A percentile compares a stretch with the other conserved stretches of the same genome.
phyloP scores from a whole-genome alignment of 1,140 invertebrate species.

The Drosophila littoralis region DNA sequence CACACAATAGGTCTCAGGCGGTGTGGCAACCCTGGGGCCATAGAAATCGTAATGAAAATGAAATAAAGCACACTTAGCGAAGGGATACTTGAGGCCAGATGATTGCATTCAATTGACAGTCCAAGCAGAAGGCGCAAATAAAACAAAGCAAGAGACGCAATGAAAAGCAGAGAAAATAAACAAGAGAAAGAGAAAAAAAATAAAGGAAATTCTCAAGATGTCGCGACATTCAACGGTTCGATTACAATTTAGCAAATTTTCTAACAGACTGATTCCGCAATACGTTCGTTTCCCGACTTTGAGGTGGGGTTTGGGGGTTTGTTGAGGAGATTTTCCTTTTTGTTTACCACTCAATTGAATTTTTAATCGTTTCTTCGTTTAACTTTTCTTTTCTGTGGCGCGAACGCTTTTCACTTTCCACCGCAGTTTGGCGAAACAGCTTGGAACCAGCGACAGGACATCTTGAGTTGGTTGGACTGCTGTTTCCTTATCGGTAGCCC shows the following conservation, averaged over 20 bases:
- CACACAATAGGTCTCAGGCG: constrained; percentile 30
- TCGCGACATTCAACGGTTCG: constrained; percentile 39
- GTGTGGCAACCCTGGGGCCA: constrained; percentile 19
- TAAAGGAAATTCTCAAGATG: constrained; percentile 19
- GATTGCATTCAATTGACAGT: constrained; percentile 39
- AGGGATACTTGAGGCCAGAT: constrained; percentile 16
- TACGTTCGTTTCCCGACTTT: constrained; percentile 10
- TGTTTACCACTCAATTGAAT: constrained; percentile 61
- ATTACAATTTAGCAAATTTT: constrained; percentile 53
- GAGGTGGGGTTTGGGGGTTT: neutral
- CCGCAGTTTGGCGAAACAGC: constrained; percentile 16
- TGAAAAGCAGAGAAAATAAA: neutral
- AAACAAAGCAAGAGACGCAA: constrained; percentile 16
- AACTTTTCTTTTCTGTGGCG: constrained; percentile 63
- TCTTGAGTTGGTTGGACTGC: constrained; percentile 35
- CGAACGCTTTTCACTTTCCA: constrained; percentile 39
- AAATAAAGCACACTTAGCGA: constrained; percentile 30
- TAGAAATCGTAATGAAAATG: constrained; percentile 65
- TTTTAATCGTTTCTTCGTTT: constrained; percentile 75
- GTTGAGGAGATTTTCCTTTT: constrained; percentile 2
- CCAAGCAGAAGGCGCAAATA: constrained; percentile 13
- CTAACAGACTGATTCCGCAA: constrained; percentile 27
- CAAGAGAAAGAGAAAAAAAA: neutral
- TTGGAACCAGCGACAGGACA: constrained; percentile 11
- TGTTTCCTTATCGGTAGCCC: constrained; percentile 63